Base-by-base conservation (phyloP, 2,888 invertebrate species). In the Oscheius myriophilus region DNA sequence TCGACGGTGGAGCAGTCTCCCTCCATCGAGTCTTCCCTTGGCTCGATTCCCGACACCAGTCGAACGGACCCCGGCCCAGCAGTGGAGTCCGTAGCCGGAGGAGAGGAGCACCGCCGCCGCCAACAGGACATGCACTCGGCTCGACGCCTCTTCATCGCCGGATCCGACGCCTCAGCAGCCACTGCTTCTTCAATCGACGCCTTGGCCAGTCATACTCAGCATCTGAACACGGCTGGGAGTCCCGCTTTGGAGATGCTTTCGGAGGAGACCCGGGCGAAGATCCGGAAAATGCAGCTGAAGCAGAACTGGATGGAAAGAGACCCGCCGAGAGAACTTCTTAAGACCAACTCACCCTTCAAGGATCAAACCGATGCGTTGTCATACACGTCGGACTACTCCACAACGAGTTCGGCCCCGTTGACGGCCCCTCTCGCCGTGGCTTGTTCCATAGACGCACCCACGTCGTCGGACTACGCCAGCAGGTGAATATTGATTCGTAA, bases 121-220 rank as follows among this genome's bases (percentile, higher is more conserved):
- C 59, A 67, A 52, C 77, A 82, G 70, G 78, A 76, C 65, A 75
- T 84, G 64, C 78, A 79, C 67, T 78, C 80, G 23, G 84, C 84
- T 2, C 67, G 83, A n/a, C 70, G 84, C n/a, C 77, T 82, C 14
- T 84, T 84, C 75, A 84, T 84, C 45, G 76, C 81, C 11, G 84
- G 84, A 11, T 54, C 70, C 42, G 77, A 63, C 51, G 75, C 73
- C 4, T 72, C 70, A 16, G n/a, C n/a, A 3, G 67, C 70, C 0
- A 64, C 65, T 1, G 58, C 39, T 23, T 69, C 69, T 6, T 70
- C 74, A 18, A 69, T 78, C 25, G 81, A 81, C 67, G 78, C 75
- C 41, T 67, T 82, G 61, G 81, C 76, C n/a, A 76, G 69, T 49
- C 81, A 83, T 71, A 80, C 79, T 1, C 79, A 80, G 42, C 81